Base-by-base conservation (phyloP, 92 coral and sea anemone genomes). In the Anthopleura xanthogrammica region DNA sequence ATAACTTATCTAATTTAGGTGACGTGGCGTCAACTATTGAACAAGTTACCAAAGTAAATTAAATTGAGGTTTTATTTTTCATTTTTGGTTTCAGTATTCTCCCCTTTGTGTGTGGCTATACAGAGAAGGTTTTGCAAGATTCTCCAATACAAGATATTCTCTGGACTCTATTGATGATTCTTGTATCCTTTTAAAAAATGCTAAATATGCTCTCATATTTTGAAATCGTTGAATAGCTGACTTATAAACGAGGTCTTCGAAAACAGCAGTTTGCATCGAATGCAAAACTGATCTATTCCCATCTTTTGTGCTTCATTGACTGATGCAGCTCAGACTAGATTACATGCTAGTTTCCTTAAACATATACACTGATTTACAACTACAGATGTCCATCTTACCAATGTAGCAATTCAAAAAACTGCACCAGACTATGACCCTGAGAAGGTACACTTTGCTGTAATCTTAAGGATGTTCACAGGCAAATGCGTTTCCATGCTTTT, bases 351-450 rank as follows among this genome's bases (percentile, higher is more conserved):
- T 29, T 29, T 29, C 36, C 36, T 29, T 29, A 29, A 29, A 29
- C 20, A 16, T 19, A 14, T 11, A 60, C 29, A 12, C 74, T 68
- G 4, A 23, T 29, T 29, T 29, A 23, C 29, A 7, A 68, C 58
- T 2, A 46, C 20, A 85, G 99, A 92, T 85, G 91, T 96, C 24
- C 99, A 96, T 83, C 91, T 96, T 40, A 96, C 99, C 17, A 96
- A 96, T 84, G 99, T 97, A 55, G 99, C 99, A 57, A 97, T 97
- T 64, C 99, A 97, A 89, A 97, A 97, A 85, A 97, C 99, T 62
- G 99, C 99, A 70, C 99, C 99, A 42, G 99, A 97, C 73, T 97
- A 97, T 66, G 99, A 97, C 65, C 98, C 99, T 36, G 99, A 97
- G 78, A 97, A 97, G 97, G 99, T 97, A 75, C 5, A 75, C 5